Conservation (phyloP, 2,113 vertebrate species). For the Callopanchax toddi region DNA sequence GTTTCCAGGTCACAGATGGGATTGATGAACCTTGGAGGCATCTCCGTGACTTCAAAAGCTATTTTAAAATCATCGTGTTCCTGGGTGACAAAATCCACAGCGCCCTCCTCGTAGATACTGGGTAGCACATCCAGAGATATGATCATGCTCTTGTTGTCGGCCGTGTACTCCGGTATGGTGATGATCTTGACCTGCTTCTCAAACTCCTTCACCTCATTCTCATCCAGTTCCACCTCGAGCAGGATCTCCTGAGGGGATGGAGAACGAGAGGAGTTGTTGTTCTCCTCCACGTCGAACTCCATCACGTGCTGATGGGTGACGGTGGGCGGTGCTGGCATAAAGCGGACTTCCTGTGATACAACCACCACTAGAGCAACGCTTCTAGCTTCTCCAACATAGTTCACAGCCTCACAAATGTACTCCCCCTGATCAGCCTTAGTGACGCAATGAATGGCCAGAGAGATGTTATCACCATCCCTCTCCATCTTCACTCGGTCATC, state of each 20-base stretch:
- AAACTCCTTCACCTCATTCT: slow-evolving; percentile 95
- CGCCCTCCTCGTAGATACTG: slow-evolving; percentile 84
- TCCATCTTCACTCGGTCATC: slow-evolving; percentile 82
- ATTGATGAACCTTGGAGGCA: slow-evolving; percentile 92
- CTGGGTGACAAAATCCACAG: slow-evolving; percentile 77
- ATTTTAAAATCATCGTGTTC: slow-evolving; percentile 89
- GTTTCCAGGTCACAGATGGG: slow-evolving; percentile 87
- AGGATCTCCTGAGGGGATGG: slow-evolving; percentile 98
- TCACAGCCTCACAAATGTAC: slow-evolving; percentile 93
- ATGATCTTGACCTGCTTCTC: slow-evolving; percentile 98
- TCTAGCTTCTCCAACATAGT: slow-evolving; percentile 93
- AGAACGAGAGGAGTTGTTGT: slow-evolving; percentile 88
- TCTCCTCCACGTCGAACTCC: slow-evolving; percentile 92
- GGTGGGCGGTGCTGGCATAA: slow-evolving; percentile 86
- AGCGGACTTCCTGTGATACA: slow-evolving; percentile 82
- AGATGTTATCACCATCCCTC: slow-evolving; percentile 84
- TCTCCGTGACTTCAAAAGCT: slow-evolving; percentile 93
- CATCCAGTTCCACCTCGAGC: slow-evolving; percentile 95
- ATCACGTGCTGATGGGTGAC: slow-evolving; percentile 97
- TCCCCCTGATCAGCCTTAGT: slow-evolving; percentile 87
- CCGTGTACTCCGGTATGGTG: slow-evolving; percentile 91
- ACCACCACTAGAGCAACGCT: slow-evolving; percentile 87
- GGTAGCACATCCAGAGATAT: slow-evolving; percentile 96
- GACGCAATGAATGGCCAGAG: slow-evolving; percentile 83
- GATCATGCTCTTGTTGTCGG: slow-evolving; percentile 95